phyloP scores from a whole-genome alignment of 2,113 vertebrate genomes.

The Ciconia stormi region DNA sequence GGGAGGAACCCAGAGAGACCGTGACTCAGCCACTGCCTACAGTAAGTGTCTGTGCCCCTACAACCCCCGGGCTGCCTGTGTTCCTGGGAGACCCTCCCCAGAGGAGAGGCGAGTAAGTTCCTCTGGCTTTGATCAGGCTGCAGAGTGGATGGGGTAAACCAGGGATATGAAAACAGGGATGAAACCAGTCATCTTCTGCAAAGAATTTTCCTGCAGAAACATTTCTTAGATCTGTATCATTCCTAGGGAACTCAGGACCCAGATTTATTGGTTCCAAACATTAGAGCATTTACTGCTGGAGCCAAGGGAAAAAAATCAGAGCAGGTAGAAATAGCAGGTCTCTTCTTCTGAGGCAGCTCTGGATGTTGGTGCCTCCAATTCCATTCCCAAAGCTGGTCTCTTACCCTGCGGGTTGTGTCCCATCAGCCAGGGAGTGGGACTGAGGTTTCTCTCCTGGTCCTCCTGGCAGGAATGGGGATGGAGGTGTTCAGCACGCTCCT shows the following conservation, averaged over 20 bases:
- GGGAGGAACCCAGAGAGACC: constrained; percentile 74
- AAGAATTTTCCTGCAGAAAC: background rate
- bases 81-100: background rate
- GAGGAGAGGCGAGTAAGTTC: background rate
- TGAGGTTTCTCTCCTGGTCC: background rate
- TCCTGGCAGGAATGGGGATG: constrained; percentile 74
- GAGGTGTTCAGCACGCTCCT: constrained; percentile 78
- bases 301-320: background rate
- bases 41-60: constrained; percentile 58
- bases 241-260: background rate
- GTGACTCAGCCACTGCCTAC: constrained; percentile 82
- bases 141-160: background rate
- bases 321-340: background rate
- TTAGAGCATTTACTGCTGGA: background rate
- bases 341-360: background rate
- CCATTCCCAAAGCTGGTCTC: background rate
- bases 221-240: background rate
- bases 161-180: background rate
- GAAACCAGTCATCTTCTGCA: background rate
- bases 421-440: background rate
- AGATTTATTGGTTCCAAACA: background rate
- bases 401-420: background rate
- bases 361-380: background rate
- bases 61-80: accelerated
- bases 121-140: background rate